Base-by-base conservation (phyloP, 2,113 vertebrate genomes). In the Catagonus wagneri region DNA sequence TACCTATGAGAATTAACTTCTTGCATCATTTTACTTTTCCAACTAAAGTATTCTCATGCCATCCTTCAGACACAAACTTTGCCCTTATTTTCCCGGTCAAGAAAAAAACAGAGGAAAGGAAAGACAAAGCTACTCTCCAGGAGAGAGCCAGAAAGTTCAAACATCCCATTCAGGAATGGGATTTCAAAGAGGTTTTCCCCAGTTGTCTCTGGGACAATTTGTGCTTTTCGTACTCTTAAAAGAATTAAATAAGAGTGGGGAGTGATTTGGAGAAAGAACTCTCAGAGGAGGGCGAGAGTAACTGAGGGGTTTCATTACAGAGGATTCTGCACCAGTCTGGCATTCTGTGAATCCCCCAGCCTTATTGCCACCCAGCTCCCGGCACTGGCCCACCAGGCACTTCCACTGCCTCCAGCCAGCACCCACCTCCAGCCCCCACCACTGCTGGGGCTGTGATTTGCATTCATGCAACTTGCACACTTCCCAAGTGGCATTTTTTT, bases 1-100 rank as follows among this genome's bases (percentile, higher is more conserved):
- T 34, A 61, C 6, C 32, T 79, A 11, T 39, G 61, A 94, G 19
- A n/a, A 71, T 44, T 1, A 66, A 66, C 13, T 34, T 88, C 58
- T 61, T 80, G 75, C 20, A 25, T 72, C 54, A 50, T 79, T 68
- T 93, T 80, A 61, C 68, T 92, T 79, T 69, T 75, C 75, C 84
- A 63, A 87, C 17, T 27, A 34, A 65, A 50, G 27, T 14, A 52
- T 52, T 72, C 90, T 63, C 2, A 6, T 16, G 9, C 39, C 34
- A 60, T 81, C 54, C 56, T 71, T 72, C 32, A 93, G 32, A 25
- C 16, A 39, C 39, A 76, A 78, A 78, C 34, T 88, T 90, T 81
- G n/a, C 29, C 54, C 36, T 94, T 75, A 34, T 25, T 83, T 95
- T 85, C 61, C 39, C 66, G 50, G 68, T 89, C 16, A 17, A 52